Evolutionary conservation across 2,113 vertebrate species (phyloP), one percentile per base, ranked within the genome.

Genomic region (Pycnonotus jocosus): DNA sequence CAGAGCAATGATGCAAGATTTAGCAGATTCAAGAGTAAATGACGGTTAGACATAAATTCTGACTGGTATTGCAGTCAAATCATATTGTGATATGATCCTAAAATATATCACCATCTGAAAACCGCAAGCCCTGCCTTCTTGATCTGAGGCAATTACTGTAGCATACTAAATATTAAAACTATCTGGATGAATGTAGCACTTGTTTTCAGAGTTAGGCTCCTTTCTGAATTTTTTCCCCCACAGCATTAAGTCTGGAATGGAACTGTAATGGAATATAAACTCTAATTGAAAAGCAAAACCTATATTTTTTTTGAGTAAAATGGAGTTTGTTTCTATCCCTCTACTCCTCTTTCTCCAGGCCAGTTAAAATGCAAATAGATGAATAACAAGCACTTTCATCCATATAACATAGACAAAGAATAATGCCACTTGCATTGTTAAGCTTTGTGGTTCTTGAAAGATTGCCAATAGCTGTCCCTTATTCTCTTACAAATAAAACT

Each of bases 271-370:
- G n/a, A 61, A 93, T 61, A 30, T 30, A 69, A 48, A 38, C 72
- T 38, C 24, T 84, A 82, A 94, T 50, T 95, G 82, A 97, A 96
- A 94, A 73, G 27, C 17, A 71, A 91, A 85, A 27, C 18, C 28
- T 12, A 28, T 44, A 40, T 73, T 92, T 74, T 2, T 30, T 79
- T 31, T n/a, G 23, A 90, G 30, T 69, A 73, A 62, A 54, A 70
- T 27, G 12, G 12, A 66, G 11, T 81, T 6, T 71, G 7, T 45
- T 51, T 77, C 31, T 38, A 12, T 38, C 7, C 18, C 10, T 30
- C 35, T 27, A 10, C 1, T 1, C 3, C 5, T 25, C 15, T 22
- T 53, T 54, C 38, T 19, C 44, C 19, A 35, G 69, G 25, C 19
- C 50, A 60, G 42, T 33, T 86, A 80, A 86, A 94, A 90, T 87